Evolutionary conservation across 2,113 vertebrate genomes (phyloP), one percentile per base, ranked within the genome.

Genomic region (Ochotona curzoniae): DNA sequence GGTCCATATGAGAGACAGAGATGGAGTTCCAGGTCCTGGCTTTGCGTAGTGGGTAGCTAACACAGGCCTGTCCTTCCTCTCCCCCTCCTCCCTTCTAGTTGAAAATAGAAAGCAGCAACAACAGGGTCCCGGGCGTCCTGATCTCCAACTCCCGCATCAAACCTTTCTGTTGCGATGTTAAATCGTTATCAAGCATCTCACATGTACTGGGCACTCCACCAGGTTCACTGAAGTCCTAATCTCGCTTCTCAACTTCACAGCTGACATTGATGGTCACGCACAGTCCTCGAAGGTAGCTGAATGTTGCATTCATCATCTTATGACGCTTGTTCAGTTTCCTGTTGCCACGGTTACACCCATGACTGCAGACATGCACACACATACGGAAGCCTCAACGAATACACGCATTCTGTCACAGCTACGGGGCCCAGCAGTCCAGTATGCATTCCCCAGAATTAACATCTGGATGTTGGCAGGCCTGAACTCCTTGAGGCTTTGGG

Each of bases 151-250:
- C 38, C 28, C 47, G 15, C 2, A 1, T 85, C 32, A 30, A 15
- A 1, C 15, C 32, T 61, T 4, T 54, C 61, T 9, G 5, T 44
- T 7, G 0, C 11, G 28, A 23, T 17, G 28, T 32, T 20, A 18
- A n/a, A 30, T 7, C 12, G 10, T 4, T 7, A 5, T 4, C 2
- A 13, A 35, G 25, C 7, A 5, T 30, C 57, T 64, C 44, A 49
- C 4, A 6, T 5, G 38, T 49, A 28, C 23, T 35, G 7, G 70
- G 49, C 15, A 26, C 17, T 11, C 1, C 30, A 1, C 25, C 9
- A 8, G 26, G 6, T 1, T 0, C 8, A 35, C 23, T 10, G 7
- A n/a, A 15, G 38, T 14, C 5, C 12, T 8, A 0, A 0, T 9
- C 60, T 83, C 28, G 35, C 9, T 26, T 57, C 60, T 64, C 44